Evolutionary conservation across 2,797 vertebrate genomes (phyloP), one percentile per base, ranked within the genome.

Genomic region (Valencia hispanica): DNA sequence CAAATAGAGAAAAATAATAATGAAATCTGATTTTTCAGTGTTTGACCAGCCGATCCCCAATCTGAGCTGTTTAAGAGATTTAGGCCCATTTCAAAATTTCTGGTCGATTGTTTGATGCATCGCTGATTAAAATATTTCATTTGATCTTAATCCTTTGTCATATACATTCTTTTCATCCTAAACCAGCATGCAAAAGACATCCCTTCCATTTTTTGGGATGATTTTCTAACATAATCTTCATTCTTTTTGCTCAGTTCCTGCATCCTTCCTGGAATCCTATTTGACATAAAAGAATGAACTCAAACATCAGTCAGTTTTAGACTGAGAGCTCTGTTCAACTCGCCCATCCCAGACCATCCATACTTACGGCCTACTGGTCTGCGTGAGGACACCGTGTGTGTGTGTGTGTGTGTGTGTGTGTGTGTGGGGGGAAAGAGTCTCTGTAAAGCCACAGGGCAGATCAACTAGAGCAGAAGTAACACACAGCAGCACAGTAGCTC

Each of bases 401-500:
- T n/a, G 50, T 53, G 50, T 25, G 48, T 22, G 51, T 51, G 43
- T 53, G 72, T 78, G 80, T 76, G 72, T 63, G 43, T 78, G 72
- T 74, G 66, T 79, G 69, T 72, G 51, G 39, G 79, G 47, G 72
- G 80, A 68, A 75, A 36, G 82, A 81, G 78, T 79, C 45, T 86
- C 82, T 81, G 47, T 77, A 63, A 79, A 83, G 87, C 84, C 79
- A 86, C 82, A 77, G 79, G 89, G 86, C 87, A 91, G 72, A 90
- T 91, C 83, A 93, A 92, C 88, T 92, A 90, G 92, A 93, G 91
- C 92, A 91, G 90, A 91, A 92, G 74, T 90, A 93, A 93, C 63
- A 68, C 81, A 80, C 73, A 81, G 85, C 75, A 87, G 77, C 81
- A 78, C 75, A 83, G 83, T 27, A 78, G 84, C 77, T 79, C 80